phyloP scores from a whole-genome alignment of 2,113 vertebrate species.

The Pipa parva region DNA sequence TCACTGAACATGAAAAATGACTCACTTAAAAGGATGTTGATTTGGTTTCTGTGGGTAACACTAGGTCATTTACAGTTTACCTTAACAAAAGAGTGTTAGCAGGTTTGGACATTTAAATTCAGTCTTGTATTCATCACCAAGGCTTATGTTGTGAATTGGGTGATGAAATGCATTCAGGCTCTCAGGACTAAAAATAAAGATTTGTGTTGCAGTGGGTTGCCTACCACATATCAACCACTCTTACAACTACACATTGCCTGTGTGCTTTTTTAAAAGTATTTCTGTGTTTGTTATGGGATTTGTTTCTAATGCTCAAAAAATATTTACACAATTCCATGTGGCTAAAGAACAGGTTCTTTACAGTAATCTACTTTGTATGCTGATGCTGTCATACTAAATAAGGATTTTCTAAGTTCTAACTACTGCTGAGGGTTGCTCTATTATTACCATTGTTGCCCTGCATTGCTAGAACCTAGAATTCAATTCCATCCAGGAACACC shows the following conservation, averaged over 20 bases:
- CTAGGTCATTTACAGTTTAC: conserved; percentile 33
- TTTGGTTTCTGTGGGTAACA: conserved; percentile 18
- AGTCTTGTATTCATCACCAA: conserved; percentile 8
- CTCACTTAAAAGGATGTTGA: neutral
- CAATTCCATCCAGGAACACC: too few species aligned
- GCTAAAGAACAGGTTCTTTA: neutral
- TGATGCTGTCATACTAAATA: neutral
- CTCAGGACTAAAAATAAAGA: conserved; percentile 16
- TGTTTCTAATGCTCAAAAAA: conserved; percentile 1
- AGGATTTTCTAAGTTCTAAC: neutral
- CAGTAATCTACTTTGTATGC: neutral
- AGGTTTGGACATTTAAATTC: conserved; percentile 20
- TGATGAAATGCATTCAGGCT: conserved; percentile 22
- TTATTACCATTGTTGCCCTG: too few species aligned
- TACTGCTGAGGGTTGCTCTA: too few species aligned
- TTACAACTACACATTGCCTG: conserved; percentile 9
- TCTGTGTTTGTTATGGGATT: conserved; percentile 18
- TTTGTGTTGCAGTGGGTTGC: neutral
- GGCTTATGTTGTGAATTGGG: conserved; percentile 23
- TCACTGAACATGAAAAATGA: neutral
- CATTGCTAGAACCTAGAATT: too few species aligned
- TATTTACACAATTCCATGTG: neutral
- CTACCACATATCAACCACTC: conserved; percentile 24
- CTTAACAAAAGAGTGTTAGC: conserved; percentile 9
- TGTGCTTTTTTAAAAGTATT: neutral